Conservation (phyloP, 2,113 vertebrate genomes). For the Tetraodon nigroviridis region DNA sequence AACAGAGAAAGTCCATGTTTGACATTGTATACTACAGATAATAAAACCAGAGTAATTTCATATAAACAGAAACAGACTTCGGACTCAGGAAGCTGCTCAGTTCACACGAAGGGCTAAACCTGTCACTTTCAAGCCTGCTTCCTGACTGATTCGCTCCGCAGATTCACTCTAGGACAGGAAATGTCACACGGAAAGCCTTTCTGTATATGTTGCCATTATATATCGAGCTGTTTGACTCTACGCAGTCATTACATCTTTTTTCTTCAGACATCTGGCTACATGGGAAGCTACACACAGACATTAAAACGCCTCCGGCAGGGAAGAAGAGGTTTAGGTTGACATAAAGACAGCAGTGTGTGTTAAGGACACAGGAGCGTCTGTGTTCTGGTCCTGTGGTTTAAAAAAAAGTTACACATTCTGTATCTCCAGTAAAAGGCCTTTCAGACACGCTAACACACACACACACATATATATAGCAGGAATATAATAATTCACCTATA, state of each 20-base stretch:
- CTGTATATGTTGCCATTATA: too few species aligned
- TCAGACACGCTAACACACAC: neutral
- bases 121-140: slow-evolving; percentile 32
- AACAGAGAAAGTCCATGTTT: slow-evolving; percentile 46
- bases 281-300: neutral
- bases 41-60: slow-evolving; percentile 10
- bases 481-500: neutral
- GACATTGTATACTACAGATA: slow-evolving; percentile 44
- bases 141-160: slow-evolving; percentile 30
- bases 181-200: too few species aligned
- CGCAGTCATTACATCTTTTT: slow-evolving; percentile 3
- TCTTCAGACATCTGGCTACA: neutral
- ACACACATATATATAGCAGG: neutral
- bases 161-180: slow-evolving; percentile 5
- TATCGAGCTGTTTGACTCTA: slow-evolving; percentile 2
- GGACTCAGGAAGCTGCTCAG: slow-evolving; percentile 41
- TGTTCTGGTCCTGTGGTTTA: slow-evolving; percentile 32
- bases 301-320: slow-evolving; percentile 15
- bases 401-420: neutral
- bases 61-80: slow-evolving; percentile 33
- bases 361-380: slow-evolving; percentile 37
- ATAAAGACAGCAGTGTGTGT: slow-evolving; percentile 53
- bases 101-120: slow-evolving; percentile 28
- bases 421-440: neutral
- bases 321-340: slow-evolving; percentile 11